Base-by-base conservation (phyloP, 92 coral and sea anemone species). In the Heteractis magnifica region DNA sequence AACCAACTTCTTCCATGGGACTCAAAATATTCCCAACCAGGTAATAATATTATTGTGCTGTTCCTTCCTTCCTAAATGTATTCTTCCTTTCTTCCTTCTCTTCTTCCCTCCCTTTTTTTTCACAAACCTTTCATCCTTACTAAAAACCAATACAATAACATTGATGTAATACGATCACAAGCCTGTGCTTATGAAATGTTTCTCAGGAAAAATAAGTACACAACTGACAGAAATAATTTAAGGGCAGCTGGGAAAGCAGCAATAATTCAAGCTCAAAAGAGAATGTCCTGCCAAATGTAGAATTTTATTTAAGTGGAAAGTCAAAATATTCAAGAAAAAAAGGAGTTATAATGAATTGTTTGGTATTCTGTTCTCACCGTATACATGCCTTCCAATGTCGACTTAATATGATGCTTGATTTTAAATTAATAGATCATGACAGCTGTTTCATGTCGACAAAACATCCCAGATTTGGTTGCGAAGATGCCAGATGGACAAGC, bases 11-110 rank as follows among this genome's bases (percentile, higher is more conserved):
- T 90, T 90, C 80, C 90, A 90, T 79, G 92, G 92, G 76, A 86
- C 92, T 52, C 91, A 88, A 85, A 90, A 86, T 75, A 19, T 90
- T 19, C 72, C 92, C 53, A 82, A 81, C 84, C 92, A 90, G 87
- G 92, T 82, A 81, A 72, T 41, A 52, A 77, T 14, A 23, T 23
- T 49, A 48, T 51, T 56, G 68, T 60, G 68, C 68, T 60, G 68
- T 60, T 60, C 68, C 68, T 60, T 60, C 68, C 68, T 72, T 71
- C 64, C 44, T 11, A 23, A 62, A 68, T 11, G 75, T 44, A 34
- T 65, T 81, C 51, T 15, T 71, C 75, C 51, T 44, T 44, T 44
- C 34, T 44, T 44, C 48, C 75, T 44, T 21, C 48, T 10, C 48
- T 71, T 9, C 51, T 71, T 71, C 75, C 48, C 75, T 71, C 51